These are phyloP conservation scores for Margarornis squamiger DNA, from an alignment of 2,797 vertebrate species.

Conservation along the genomic window DNA sequence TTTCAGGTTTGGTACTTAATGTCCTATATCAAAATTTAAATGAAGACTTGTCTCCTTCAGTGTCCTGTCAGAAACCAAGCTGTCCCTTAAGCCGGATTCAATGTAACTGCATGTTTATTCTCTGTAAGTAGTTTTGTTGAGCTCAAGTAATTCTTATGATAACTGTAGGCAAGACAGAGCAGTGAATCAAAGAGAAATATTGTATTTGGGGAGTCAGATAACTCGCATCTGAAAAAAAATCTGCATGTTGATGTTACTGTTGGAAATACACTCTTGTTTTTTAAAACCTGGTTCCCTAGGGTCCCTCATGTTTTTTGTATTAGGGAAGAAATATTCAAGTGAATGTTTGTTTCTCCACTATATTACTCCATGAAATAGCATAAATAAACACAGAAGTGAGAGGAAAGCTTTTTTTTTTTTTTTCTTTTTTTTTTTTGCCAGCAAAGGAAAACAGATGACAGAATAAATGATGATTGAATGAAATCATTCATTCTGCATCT, in stretches of 20 bases:
- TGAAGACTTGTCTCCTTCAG: background rate
- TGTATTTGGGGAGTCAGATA: constrained; percentile 2
- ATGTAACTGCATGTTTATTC: background rate
- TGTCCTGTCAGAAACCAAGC: background rate
- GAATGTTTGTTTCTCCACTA: background rate
- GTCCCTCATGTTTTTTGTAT: background rate
- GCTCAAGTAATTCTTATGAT: constrained; percentile 1
- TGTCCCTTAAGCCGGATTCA: background rate
- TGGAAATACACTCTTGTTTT: background rate
- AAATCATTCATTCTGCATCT: background rate
- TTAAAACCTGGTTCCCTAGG: background rate
- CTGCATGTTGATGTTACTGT: background rate
- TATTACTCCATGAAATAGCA: background rate
- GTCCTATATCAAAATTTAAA: background rate
- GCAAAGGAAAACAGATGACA: background rate
- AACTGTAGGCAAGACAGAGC: background rate
- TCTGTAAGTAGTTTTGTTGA: background rate
- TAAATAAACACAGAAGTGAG: constrained; percentile 5
- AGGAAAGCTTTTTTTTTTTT: background rate
- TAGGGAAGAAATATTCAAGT: constrained; percentile 4
- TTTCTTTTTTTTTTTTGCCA: background rate
- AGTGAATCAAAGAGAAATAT: background rate
- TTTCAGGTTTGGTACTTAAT: background rate
- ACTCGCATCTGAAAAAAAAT: background rate
- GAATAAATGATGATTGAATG: fast-evolving